Conservation (phyloP, 2,888 invertebrate species). For the Cheilosia impressa region DNA sequence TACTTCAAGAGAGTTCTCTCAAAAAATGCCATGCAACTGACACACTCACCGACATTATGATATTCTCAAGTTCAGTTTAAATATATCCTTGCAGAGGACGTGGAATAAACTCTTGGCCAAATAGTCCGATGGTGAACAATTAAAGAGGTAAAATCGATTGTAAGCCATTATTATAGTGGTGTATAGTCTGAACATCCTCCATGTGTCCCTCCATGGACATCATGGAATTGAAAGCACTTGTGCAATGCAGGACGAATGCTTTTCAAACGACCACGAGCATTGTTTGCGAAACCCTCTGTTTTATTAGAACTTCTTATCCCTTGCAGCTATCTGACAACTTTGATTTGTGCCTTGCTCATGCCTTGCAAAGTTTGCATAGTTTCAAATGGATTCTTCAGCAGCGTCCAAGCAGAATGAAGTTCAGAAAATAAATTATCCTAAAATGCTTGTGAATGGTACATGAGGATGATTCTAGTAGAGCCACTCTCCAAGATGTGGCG, state of each 20-base stretch:
- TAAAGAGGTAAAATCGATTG: conserved; percentile 42
- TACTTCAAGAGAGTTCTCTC: conserved; percentile 15
- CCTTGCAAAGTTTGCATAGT: conserved; percentile 69
- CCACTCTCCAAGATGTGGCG: background rate
- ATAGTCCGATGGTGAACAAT: conserved; percentile 47
- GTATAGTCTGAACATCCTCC: background rate
- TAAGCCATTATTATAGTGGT: background rate
- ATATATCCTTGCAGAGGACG: conserved; percentile 46
- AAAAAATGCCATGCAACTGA: conserved; percentile 18
- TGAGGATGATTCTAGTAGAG: background rate
- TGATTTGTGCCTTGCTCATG: conserved; percentile 69
- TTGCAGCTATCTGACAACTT: conserved; percentile 48
- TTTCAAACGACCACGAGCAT: conserved; percentile 44
- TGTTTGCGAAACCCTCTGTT: conserved; percentile 54
- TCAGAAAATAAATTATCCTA: conserved; percentile 56
- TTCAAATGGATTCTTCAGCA: conserved; percentile 42
- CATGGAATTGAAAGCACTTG: conserved; percentile 29
- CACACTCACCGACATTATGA: background rate
- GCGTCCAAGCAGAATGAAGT: conserved; percentile 55
- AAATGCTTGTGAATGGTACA: conserved; percentile 23
- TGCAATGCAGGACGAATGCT: conserved; percentile 13
- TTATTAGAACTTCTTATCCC: conserved; percentile 39
- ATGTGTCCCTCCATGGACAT: conserved; percentile 14
- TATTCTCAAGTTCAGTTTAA: conserved; percentile 62
- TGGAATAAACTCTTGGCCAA: conserved; percentile 29